These are phyloP conservation scores for Bombycilla garrulus DNA, from an alignment of 2,113 vertebrate genomes.

Conservation along the genomic window DNA sequence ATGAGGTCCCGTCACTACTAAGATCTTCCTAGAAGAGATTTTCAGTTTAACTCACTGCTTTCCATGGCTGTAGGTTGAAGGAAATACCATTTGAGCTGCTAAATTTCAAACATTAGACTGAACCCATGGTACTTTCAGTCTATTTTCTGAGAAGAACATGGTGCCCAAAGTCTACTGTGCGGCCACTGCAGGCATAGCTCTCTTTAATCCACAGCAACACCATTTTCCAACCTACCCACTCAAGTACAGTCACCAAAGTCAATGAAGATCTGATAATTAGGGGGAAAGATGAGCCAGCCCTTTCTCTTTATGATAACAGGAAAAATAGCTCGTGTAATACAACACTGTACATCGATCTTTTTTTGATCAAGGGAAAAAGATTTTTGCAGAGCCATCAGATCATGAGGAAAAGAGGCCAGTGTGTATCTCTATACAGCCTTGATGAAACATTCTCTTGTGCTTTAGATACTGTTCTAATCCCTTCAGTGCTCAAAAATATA, in stretches of 20 bases:
- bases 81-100: background rate
- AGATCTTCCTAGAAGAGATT: background rate
- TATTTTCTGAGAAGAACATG: background rate
- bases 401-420: background rate
- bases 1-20: background rate
- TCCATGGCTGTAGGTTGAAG: background rate
- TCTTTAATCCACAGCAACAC: background rate
- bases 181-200: background rate
- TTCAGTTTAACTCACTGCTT: background rate
- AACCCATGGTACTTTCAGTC: background rate
- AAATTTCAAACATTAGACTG: background rate
- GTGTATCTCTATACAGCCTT: background rate
- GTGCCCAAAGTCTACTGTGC: accelerated
- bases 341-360: constrained; percentile 15
- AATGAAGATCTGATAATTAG: background rate
- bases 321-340: background rate
- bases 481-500: background rate
- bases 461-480: background rate
- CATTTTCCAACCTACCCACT: background rate
- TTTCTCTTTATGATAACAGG: background rate
- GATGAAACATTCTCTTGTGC: background rate
- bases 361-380: constrained; percentile 37
- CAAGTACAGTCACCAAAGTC: background rate
- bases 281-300: background rate
- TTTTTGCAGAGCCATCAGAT: constrained; percentile 14